A percentile compares a stretch with the other conserved stretches of the same genome.
Conservation (phyloP, 2,113 vertebrate genomes). For the Cinclus cinclus region DNA sequence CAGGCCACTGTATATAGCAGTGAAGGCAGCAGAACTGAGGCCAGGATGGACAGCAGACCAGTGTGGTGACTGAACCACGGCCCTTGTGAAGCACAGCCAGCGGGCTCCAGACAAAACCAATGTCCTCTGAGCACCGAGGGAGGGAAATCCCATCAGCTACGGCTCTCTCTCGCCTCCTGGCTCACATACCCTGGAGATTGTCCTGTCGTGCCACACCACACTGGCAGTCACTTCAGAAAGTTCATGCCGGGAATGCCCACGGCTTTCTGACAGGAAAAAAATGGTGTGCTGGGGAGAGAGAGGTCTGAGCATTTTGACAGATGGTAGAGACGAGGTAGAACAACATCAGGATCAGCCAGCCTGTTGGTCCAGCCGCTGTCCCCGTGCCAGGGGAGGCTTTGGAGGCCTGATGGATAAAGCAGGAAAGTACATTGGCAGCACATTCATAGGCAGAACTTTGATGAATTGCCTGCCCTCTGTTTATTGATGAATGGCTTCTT, state of each 20-base stretch:
- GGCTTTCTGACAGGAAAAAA: background rate
- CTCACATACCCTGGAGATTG: background rate
- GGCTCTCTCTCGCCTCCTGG: background rate
- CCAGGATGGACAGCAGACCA: background rate
- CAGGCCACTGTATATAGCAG: background rate
- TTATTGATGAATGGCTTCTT: slow-evolving; percentile 36
- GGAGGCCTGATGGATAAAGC: background rate
- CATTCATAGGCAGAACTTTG: background rate
- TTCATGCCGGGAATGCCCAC: background rate
- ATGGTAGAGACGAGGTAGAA: background rate
- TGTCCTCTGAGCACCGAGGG: background rate
- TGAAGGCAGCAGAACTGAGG: background rate
- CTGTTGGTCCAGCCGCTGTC: background rate
- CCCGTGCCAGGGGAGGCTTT: background rate
- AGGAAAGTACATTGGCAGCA: background rate
- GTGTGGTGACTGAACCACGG: background rate
- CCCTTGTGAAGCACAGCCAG: background rate
- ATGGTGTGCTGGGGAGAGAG: background rate
- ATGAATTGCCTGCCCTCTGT: background rate
- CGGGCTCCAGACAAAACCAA: background rate
- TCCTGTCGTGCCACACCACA: background rate
- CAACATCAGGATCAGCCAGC: background rate
- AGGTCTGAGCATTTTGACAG: background rate
- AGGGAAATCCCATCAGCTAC: background rate
- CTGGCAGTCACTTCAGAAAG: background rate